A percentile compares a stretch with the other conserved stretches of the same genome.
phyloP scores from a whole-genome alignment of 2,797 vertebrate species.

The Pantherophis vulpinus region DNA sequence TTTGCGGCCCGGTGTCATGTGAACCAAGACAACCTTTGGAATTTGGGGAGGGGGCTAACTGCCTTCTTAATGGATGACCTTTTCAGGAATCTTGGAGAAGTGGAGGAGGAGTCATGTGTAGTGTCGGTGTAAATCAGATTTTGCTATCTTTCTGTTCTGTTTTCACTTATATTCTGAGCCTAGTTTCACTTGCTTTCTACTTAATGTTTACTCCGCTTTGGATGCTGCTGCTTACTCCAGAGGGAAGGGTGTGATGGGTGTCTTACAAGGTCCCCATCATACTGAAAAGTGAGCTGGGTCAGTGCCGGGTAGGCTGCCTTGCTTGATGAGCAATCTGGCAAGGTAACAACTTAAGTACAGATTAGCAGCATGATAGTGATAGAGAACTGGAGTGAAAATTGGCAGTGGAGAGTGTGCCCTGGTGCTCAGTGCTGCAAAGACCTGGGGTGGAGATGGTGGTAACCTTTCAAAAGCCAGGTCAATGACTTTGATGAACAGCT shows the following conservation, averaged over 20 bases:
- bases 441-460: neutral
- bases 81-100: neutral
- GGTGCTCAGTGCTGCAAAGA: neutral
- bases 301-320: neutral
- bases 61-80: neutral
- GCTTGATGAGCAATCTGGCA: neutral
- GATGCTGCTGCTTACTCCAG: neutral
- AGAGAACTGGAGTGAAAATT: neutral
- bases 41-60: neutral
- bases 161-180: neutral
- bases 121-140: neutral
- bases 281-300: neutral
- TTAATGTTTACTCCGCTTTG: neutral
- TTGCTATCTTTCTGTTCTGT: neutral
- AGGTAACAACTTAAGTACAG: neutral
- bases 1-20: neutral
- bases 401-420: neutral
- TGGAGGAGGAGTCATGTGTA: neutral
- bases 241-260: neutral
- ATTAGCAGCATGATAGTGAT: neutral
- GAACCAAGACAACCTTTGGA: neutral
- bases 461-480: neutral
- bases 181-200: neutral
- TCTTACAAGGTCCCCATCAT: neutral
- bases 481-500: neutral